These are phyloP conservation scores for Riptortus pedestris DNA, from an alignment of 1,140 invertebrate genomes.

Conservation along the genomic window DNA sequence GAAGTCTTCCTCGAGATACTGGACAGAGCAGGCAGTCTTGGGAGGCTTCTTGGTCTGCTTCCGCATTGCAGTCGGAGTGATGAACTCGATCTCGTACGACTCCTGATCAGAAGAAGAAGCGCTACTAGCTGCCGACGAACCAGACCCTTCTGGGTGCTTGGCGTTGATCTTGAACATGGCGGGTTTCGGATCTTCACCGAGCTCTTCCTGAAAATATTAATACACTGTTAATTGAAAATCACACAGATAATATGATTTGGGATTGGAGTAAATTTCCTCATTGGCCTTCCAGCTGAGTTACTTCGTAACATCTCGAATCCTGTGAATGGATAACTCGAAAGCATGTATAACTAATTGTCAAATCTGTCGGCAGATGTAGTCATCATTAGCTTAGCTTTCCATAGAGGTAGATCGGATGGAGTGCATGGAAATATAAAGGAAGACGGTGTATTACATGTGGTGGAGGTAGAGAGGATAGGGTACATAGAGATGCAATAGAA, in stretches of 20 bases:
- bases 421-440: slow-evolving; percentile 45
- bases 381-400: no score
- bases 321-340: no score
- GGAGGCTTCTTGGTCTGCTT: neutral
- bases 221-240: neutral
- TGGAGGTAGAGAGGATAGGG: no score
- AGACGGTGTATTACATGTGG: no score
- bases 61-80: neutral
- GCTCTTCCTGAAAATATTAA: neutral
- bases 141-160: slow-evolving; percentile 10
- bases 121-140: neutral
- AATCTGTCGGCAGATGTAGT: no score
- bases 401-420: slow-evolving; percentile 38
- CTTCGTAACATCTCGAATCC: no score
- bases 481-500: no score
- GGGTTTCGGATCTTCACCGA: slow-evolving; percentile 14
- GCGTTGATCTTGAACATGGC: slow-evolving; percentile 16
- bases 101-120: neutral
- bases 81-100: slow-evolving; percentile 17
- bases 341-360: no score
- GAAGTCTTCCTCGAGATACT: slow-evolving; percentile 17
- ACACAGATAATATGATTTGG: no score
- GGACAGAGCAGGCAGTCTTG: neutral
- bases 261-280: no score
- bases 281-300: no score